Evolutionary conservation across 2,888 invertebrate species (phyloP), one percentile per base, ranked within the genome.

Genomic region (Pyrochroa serraticornis): DNA sequence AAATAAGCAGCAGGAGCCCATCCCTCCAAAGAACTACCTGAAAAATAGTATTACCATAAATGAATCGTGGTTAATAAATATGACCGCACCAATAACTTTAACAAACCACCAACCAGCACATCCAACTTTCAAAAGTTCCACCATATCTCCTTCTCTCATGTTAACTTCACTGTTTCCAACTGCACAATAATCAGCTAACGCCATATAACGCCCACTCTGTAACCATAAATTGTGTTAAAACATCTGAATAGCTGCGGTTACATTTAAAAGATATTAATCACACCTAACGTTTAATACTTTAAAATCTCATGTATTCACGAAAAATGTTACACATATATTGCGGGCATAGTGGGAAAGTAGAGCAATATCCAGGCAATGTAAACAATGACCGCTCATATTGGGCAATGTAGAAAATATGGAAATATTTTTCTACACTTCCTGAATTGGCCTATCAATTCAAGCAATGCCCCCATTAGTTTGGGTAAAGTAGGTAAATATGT

Each of bases 51-150:
- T 9, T 6, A 35, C 8, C 22, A 10, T 57, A 47, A 33, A 32
- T 22, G 6, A 33, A 45, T 13, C 7, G 34, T 41, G 9, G 31
- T 41, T 3, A 49, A 31, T n/a, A 36, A 45, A 5, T 36, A 9
- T 7, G 0, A 53, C 75, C 80, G 79, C 81, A 90, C 91, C 91
- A 77, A 90, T 83, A 55, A 92, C 85, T 73, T 91, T 90, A 75
- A 95, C 93, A 83, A 92, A 95, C 95, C 95, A 96, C 96, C 96
- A 96, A 68, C 96, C 95, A 68, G 94, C 94, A 81, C 93, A 93
- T 76, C 95, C 95, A 69, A 94, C 91, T 81, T 95, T 94, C 68
- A 95, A 85, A 68, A 96, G 84, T 77, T 95, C 93, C 68, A 96
- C 89, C 70, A 87, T 85, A 81, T 96, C 95, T 13, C 95, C 95